Base-by-base conservation (phyloP, 2,797 vertebrate genomes). In the Gymnodraco acuticeps region DNA sequence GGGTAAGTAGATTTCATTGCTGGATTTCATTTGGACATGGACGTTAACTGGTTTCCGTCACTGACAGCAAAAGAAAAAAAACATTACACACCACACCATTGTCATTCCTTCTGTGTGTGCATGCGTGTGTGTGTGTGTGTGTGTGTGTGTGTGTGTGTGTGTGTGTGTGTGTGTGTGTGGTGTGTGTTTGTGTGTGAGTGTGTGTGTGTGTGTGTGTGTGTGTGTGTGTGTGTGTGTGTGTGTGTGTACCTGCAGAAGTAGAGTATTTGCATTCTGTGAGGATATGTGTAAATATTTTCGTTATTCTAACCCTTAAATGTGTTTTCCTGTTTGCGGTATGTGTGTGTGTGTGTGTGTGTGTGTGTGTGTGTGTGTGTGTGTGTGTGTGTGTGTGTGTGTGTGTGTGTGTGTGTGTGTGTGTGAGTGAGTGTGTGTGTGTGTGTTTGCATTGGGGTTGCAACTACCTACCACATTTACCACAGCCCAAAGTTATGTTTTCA, bases 31-130 rank as follows among this genome's bases (percentile, higher is more conserved):
- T 87, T 87, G 58, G 70, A 83, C 11, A 31, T 60, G 52, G 63
- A 81, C 13, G 66, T 80, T 81, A 51, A 64, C 82, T 81, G 60
- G 64, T 85, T 90, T 87, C 56, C 65, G 47, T 86, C 81, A 80
- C 59, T 59, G 72, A 88, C 66, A 83, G 63, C 73, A 77, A 74
- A 83, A 78, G 64, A 27, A 27, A 85, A 81, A 27, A 27, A 85
- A 81, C 75, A 78, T 69, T 65, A 67, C 41, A 81, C 75, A 70
- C 74, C 60, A 50, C 66, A 70, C 43, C 31, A 20, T 56, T 59
- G 1, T 43, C 43, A 13, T 38, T 31, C 46, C 27, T 5, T 14
- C 59, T 68, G 33, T 33, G 46, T 48, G 0, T 60, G 11, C 42
- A 3, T 47, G 17, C 60, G 10, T 17, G 10, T 41, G 51, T 73